Base-by-base conservation (phyloP, 1,140 invertebrate species). In the Drosophila gunungcola region DNA sequence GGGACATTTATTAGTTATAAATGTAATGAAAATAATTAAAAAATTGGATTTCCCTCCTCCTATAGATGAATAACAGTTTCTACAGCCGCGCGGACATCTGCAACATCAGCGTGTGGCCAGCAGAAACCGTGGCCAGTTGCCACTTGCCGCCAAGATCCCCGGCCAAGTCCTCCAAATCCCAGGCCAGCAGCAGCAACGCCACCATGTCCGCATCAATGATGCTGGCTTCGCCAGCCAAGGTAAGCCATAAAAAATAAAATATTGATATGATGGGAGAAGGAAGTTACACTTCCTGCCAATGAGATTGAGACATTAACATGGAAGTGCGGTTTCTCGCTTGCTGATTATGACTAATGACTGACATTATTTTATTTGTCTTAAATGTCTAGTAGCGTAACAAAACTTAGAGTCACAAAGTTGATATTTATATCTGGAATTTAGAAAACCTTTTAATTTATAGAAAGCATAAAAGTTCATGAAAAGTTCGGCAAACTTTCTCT, bases 81-180 rank as follows among this genome's bases (percentile, higher is more conserved):
- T 91, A 85, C 25, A 89, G 78, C 49, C 89, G 89, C 39, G 89
- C 84, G 38, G 89, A 91, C 48, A 82, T 82, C 16, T 91, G 84
- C 73, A 91, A 91, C 45, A 85, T 85, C 41, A 85, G 68, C 64
- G 84, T 89, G 25, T 81, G 72, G 68, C 64, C 78, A 42, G 61
- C 48, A 42, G 73, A 89, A 63, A 43, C 52, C 45, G 56, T 61
- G 48, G 62, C 54, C 25, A 78, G 52, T 65, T 45, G 81, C 75
- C 81, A 80, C 51, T 70, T 91, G 76, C 89, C 89, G 1, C 89
- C 89, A 16, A 73, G 89, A 21, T 89, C 89, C 3, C 81, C 89
- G 29, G 89, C 89, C 43, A 90, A 85, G 41, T 90, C 85, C 36
- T 12, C 55, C 39, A 84, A 74, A 9, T 91, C 89, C 5, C 89